Base-by-base conservation (phyloP, 1,140 invertebrate genomes). In the Aphelinus certus region DNA sequence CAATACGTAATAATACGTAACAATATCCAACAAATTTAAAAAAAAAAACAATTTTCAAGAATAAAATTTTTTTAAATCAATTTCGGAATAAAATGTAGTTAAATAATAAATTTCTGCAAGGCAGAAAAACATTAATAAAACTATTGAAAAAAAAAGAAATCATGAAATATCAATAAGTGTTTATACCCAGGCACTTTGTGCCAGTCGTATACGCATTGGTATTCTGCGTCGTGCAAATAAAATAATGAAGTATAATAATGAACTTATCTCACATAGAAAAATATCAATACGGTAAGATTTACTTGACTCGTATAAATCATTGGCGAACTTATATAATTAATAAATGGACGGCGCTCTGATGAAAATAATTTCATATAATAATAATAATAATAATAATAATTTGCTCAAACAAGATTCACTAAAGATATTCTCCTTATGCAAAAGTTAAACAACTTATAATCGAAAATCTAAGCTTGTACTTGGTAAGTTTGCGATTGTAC, bases 261-360 rank as follows among this genome's bases (percentile, higher is more conserved):
- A 26, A 26, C 26, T 26, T 26, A 26, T 26, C 26, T 26, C 57
- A 77, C 64, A 78, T 69, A 76, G 65, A 73, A 79, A 77, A 79
- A 79, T 73, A 75, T 78, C 78, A 80, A 79, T 79, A 78, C 79
- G 80, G 80, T 78, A 65, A 71, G 43, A 46, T 71, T 75, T 42
- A 60, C 46, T 55, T 7, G 43, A 64, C 26, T 69, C 62, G 47
- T 9, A 7, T 43, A 68, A 75, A 58, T 70, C 2, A 58, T 70
- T 6, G 62, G 42, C 61, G 47, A 76, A 72, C 79, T 81, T 86
- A 86, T 26, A 26, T 82, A 85, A 65, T 65, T 75, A 84, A 75
- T 86, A 83, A 86, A 67, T 87, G 85, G 86, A 87, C 86, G 85
- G 85, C 82, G 77, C 75, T 83, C 64, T 79, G 81, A 83, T 76